Evolutionary conservation across 2,797 vertebrate genomes (phyloP), one percentile per base, ranked within the genome.

Genomic region (Acanthis flammea): DNA sequence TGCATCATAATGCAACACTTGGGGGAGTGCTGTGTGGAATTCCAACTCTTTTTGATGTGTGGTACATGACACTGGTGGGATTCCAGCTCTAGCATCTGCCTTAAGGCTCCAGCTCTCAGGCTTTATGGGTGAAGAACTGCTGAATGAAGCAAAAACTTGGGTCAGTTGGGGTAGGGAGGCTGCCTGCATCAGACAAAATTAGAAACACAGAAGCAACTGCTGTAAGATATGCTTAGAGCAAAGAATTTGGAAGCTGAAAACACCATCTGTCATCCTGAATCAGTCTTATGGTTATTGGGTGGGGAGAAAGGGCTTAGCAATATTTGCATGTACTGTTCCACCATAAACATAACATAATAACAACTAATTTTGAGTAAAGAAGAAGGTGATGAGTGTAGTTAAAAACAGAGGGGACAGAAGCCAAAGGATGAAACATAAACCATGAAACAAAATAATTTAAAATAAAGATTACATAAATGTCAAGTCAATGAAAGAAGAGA

Each of bases 151-250:
- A 19, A 33, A 47, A 33, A 3, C 28, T 39, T 53, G 30, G 19
- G 31, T 63, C 75, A 42, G 0, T 4, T 2, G 0, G 30, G 31
- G 33, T 1, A 62, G 23, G 39, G 5, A 39, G 23, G 31, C 72
- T 80, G 85, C 55, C 55, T n/a, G 47, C 27, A 5, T 30, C 35
- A 41, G 24, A 31, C 53, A n/a, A 84, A 80, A 27, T 9, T 14
- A 47, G 51, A 67, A 42, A 25, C 28, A n/a, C 30, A 76, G 24
- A 48, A 27, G 30, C 2, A 5, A 27, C 27, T 61, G n/a, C 22
- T 19, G 0, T 21, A 44, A 62, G 48, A 14, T 9, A 30, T 0
- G 0, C n/a, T 27, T 12, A 23, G n/a, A 60, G 44, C n/a, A 66
- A 74, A 81, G 74, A 62, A 54, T 58, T 37, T 54, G 48, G 65